Evolutionary conservation across 23 tunicate genomes (phyloP), one percentile per base, ranked within the genome.

Genomic region (Corella eumyota): DNA sequence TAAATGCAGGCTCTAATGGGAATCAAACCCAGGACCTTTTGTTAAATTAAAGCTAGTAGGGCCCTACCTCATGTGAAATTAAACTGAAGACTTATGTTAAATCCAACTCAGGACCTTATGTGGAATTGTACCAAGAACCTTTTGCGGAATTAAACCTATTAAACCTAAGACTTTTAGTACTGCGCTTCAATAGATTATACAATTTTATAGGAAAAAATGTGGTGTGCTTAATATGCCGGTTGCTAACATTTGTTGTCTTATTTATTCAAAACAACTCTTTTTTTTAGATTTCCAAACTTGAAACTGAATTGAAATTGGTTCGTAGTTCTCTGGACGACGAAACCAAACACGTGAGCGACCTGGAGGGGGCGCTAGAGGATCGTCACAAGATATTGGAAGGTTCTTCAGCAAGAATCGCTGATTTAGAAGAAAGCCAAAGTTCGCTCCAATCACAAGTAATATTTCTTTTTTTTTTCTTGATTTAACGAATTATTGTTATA

Each of bases 201-300:
- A n/a, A n/a, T n/a, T n/a, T n/a, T n/a, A n/a, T n/a, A n/a, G n/a
- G n/a, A n/a, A n/a, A n/a, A n/a, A n/a, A n/a, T n/a, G n/a, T n/a
- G n/a, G n/a, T n/a, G n/a, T n/a, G n/a, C n/a, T n/a, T n/a, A n/a
- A n/a, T n/a, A n/a, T n/a, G n/a, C n/a, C n/a, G n/a, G n/a, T n/a
- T n/a, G n/a, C n/a, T n/a, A n/a, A 40, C 48, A 15, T 40, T 9
- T 40, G 15, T 15, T 40, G 48, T 11, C 15, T 40, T 40, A 40
- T 40, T 40, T 11, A 9, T 11, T 9, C 48, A 40, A 9, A 11
- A 40, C 48, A 40, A 40, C 48, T 15, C 11, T 40, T 40, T 31
- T 30, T 59, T 34, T 34, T 69, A 82, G 92, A 67, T 82, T 25
- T 31, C 65, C 6, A 74, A 82, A 62, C 31, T 73, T 48, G 71